Conservation (phyloP, 1,140 invertebrate genomes). For the Pseudomyrmex flavicornis region DNA sequence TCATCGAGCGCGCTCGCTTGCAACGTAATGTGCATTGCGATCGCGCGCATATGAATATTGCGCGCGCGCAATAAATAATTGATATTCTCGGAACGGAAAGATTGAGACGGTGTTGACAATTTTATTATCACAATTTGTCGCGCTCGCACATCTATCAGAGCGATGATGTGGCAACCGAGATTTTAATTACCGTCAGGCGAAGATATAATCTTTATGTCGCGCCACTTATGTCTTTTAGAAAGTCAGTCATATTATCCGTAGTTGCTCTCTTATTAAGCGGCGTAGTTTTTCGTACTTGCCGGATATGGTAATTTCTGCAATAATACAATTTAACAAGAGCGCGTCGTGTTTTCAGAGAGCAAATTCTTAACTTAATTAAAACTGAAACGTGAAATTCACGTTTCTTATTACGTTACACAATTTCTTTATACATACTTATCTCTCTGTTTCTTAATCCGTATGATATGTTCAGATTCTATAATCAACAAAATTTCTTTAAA, state of each 20-base stretch:
- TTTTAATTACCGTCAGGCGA: slow-evolving; percentile 43
- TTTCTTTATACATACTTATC: too few species aligned
- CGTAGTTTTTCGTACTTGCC: slow-evolving; percentile 30
- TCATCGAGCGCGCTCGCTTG: slow-evolving; percentile 17
- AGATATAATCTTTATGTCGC: slow-evolving; percentile 37
- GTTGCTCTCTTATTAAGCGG: slow-evolving; percentile 11
- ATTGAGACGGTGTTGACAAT: slow-evolving; percentile 48
- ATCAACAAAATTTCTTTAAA: too few species aligned
- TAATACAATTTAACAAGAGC: neutral
- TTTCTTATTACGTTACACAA: slow-evolving; percentile 1
- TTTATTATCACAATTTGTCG: slow-evolving; percentile 60
- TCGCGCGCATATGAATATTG: slow-evolving; percentile 59
- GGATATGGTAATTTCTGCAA: neutral
- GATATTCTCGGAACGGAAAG: slow-evolving; percentile 60
- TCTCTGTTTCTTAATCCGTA: too few species aligned
- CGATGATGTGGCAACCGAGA: slow-evolving; percentile 17
- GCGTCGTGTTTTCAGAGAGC: neutral
- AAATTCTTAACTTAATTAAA: slow-evolving; percentile 4
- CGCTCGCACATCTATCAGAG: slow-evolving; percentile 46
- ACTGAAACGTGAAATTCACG: neutral
- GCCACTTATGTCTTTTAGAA: slow-evolving; percentile 32
- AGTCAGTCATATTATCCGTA: neutral
- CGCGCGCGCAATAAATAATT: slow-evolving; percentile 67
- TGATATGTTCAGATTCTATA: too few species aligned
- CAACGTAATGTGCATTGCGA: neutral